Evolutionary conservation across 1,140 invertebrate genomes (phyloP), one percentile per base, ranked within the genome.

Genomic region (Diachasmimorpha longicaudata): DNA sequence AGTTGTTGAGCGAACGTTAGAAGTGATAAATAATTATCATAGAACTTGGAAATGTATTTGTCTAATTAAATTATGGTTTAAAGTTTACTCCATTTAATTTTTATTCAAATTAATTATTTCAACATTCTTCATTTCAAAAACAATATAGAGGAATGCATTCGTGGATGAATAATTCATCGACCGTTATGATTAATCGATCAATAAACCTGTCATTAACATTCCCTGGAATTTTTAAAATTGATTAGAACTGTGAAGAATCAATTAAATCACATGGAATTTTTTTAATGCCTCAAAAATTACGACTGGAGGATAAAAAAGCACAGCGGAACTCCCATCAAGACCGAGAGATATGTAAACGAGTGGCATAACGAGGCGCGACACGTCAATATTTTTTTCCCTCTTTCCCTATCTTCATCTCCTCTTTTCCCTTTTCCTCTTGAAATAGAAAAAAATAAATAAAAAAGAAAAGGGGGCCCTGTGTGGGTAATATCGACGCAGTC

Each of bases 401-500:
- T 44, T 44, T 46, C 67, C 67, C 67, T 72, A 39, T 72, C 55
- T 72, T 36, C 37, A 58, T 63, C 31, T 72, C 52, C 42, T 39
- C 63, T 72, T 72, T 72, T 63, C 44, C 55, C 52, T 63, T 48
- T 42, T 13, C 25, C 1, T 13, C 42, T 71, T 21, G 16, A 14
- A 48, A 46, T 48, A 46, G 5, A 39, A 31, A 44, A 31, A 6
- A 31, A 25, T n/a, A 71, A 71, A 44, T 23, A 52, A 55, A 71
- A 71, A 44, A 46, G 25, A 55, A 71, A 48, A 25, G 23, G 2
- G 52, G 13, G 37, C 36, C 10, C 31, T 31, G 52, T 44, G 52
- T 67, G 55, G 74, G 76, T 78, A 81, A 81, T 83, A 85, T 84
- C 79, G 83, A 84, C 82, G 70, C 80, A 70, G 79, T 19, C 48